Evolutionary conservation across 92 coral and sea anemone genomes (phyloP).

Genomic region (Nematostella vectensis): DNA sequence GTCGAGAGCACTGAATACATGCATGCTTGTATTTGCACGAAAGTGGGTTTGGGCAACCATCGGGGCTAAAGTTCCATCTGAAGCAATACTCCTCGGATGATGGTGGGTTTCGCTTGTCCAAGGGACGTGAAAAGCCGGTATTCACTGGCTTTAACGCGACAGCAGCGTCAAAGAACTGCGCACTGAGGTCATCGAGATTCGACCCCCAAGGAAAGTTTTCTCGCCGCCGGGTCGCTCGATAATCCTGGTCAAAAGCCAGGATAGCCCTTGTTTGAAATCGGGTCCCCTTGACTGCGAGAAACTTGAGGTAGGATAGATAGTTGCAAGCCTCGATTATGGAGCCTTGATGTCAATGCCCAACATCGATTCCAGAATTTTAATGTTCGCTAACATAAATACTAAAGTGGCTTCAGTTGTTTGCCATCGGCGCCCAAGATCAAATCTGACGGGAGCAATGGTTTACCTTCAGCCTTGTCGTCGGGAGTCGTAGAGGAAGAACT

Average conservation of each 20-base stretch:
- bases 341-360: no score
- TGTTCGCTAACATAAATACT: constrained; percentile 10
- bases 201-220: constrained; percentile 10
- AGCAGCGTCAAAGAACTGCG: constrained; percentile 18
- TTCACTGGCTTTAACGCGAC: constrained; percentile 3
- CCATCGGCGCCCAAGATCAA: constrained; percentile 9
- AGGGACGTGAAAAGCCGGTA: background rate
- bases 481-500: no score
- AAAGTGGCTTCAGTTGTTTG: constrained; percentile 5
- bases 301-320: constrained; percentile 3
- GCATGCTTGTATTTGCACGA: constrained; percentile 11
- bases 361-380: constrained; percentile 4
- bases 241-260: constrained; percentile 20
- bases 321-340: background rate
- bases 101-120: background rate
- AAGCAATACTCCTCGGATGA: background rate
- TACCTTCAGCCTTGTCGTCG: constrained; percentile 10
- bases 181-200: constrained; percentile 14
- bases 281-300: constrained; percentile 16
- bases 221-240: constrained; percentile 6
- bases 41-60: constrained; percentile 12
- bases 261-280: constrained; percentile 15
- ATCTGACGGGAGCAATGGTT: constrained; percentile 9
- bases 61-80: constrained; percentile 9
- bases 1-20: constrained; percentile 5